These are phyloP conservation scores for Otis tarda DNA, from an alignment of 2,113 vertebrate genomes.

Conservation along the genomic window DNA sequence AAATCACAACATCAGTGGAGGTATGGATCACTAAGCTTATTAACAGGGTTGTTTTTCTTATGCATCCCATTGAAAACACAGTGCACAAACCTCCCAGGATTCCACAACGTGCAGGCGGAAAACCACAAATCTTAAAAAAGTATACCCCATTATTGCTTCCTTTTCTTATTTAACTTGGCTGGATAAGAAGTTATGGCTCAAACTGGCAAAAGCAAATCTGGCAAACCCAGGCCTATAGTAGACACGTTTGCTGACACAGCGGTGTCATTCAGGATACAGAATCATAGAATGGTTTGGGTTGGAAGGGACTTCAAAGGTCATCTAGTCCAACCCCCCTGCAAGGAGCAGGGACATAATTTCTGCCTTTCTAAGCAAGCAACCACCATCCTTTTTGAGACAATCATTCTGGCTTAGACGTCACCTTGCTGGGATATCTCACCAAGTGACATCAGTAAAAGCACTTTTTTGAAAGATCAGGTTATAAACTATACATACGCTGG, in stretches of 20 bases:
- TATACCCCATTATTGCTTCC: neutral
- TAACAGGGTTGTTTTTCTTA: neutral
- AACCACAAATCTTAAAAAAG: neutral
- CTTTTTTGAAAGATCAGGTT: neutral
- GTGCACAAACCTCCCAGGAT: neutral
- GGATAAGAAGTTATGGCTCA: neutral
- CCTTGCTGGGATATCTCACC: neutral
- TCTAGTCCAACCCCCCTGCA: too few relatives aligned
- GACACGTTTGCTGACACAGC: neutral
- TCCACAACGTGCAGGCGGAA: neutral
- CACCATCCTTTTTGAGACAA: neutral
- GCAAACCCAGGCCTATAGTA: neutral
- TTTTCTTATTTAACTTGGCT: conserved; percentile 55
- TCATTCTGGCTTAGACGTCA: neutral
- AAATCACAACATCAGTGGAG: neutral
- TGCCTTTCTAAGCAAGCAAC: neutral
- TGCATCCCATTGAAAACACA: neutral
- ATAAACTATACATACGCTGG: fast-evolving
- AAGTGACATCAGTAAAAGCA: neutral
- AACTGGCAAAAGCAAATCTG: neutral
- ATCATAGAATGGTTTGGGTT: too few relatives aligned
- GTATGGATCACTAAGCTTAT: neutral
- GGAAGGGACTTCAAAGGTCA: too few relatives aligned
- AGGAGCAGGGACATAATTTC: neutral
- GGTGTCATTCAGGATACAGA: neutral